Base-by-base conservation (phyloP, 2,113 vertebrate genomes). In the Galemys pyrenaicus region DNA sequence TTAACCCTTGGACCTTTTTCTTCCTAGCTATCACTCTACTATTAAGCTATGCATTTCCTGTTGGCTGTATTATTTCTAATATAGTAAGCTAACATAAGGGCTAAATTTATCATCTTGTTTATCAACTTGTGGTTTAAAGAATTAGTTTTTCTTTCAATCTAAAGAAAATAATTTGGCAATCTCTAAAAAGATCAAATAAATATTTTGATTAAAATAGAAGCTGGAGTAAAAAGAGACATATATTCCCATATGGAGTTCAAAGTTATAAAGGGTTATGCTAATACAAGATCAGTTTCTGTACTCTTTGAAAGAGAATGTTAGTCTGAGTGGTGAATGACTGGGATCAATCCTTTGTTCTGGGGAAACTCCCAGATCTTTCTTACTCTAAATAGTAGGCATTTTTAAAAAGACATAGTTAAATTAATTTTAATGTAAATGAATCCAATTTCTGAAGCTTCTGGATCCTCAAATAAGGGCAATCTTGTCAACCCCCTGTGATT, bases 361-460 rank as follows among this genome's bases (percentile, higher is more conserved):
- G 46, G 32, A 88, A 88, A 46, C 71, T 56, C 56, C 82, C 30
- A 75, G 2, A 51, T 73, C 62, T 81, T 77, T 19, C 35, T 92
- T 87, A 16, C 10, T 67, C 51, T 94, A 24, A 84, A 51, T 91
- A 75, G 58, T 49, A 35, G 6, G 65, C 71, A 11, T 65, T 78
- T 79, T 74, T 41, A 80, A 91, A 84, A 89, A 56, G 32, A 30
- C n/a, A 54, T 11, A 30, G 12, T 79, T 94, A 62, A 30, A 79
- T 91, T 95, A 91, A 84, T 95, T 91, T 95, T 91, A 73, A 95
- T 92, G 60, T 68, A 89, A 97, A 79, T 37, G 6, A 95, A 62
- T 83, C 73, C 87, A 37, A 56, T 62, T 95, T 95, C 60, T 74
- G n/a, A 87, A 70, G 56, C n/a, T 1, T 79, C 22, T 81, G 6